Conservation (phyloP, 2,797 vertebrate genomes). For the Pseudotriccus pelzelni region DNA sequence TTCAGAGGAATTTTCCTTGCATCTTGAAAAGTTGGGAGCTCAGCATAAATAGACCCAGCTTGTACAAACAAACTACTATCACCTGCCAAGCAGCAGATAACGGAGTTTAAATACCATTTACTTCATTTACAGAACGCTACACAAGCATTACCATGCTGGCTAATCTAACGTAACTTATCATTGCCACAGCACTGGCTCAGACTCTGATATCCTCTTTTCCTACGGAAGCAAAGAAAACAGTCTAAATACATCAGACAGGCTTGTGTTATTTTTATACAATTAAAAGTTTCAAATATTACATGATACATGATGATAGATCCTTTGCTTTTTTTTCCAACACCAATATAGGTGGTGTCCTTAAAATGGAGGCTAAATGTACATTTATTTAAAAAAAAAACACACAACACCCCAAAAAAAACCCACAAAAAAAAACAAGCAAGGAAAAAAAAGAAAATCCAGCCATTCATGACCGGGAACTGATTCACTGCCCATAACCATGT, state of each 20-base stretch:
- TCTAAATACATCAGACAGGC: not conserved
- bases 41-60: not conserved
- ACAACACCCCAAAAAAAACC: too few relatives aligned
- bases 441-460: too few relatives aligned
- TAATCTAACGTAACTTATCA: not conserved
- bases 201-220: not conserved
- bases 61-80: not conserved
- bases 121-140: not conserved
- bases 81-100: not conserved
- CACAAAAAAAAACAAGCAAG: too few relatives aligned
- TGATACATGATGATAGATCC: not conserved
- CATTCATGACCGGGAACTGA: not conserved
- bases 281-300: not conserved
- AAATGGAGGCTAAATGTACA: not conserved
- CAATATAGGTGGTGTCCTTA: not conserved
- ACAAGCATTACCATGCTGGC: not conserved
- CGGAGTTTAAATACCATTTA: not conserved
- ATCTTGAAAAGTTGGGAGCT: not conserved
- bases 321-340: not conserved
- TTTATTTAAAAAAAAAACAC: not conserved
- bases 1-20: not conserved
- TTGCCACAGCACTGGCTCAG: not conserved
- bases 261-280: not conserved
- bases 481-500: not conserved
- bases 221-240: not conserved